Evolutionary conservation across 2,888 invertebrate species (phyloP).

Genomic region (Xanthostigma xanthostigma): DNA sequence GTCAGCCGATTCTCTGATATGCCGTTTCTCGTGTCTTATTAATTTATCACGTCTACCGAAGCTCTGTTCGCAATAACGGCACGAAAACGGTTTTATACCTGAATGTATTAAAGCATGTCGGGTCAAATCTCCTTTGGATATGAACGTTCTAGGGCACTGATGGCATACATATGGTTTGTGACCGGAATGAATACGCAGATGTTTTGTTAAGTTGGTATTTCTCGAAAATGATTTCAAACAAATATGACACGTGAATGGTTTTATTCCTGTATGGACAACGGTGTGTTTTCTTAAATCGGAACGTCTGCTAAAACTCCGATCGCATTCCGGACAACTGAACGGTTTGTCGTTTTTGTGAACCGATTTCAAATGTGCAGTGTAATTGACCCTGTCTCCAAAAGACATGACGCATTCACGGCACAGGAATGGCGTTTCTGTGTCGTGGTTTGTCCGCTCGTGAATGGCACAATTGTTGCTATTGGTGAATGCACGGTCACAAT

Average conservation of each 20-base stretch:
- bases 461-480: slow-evolving; percentile 45
- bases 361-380: slow-evolving; percentile 49
- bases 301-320: slow-evolving; percentile 50
- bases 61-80: slow-evolving; percentile 46
- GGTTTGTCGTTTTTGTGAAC: slow-evolving; percentile 55
- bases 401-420: slow-evolving; percentile 43
- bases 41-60: slow-evolving; percentile 56
- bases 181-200: slow-evolving; percentile 55
- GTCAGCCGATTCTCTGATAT: slow-evolving; percentile 30
- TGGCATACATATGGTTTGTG: slow-evolving; percentile 58
- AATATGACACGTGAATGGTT: slow-evolving; percentile 56
- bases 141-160: slow-evolving; percentile 57
- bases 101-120: slow-evolving; percentile 52
- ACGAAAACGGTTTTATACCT: slow-evolving; percentile 48
- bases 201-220: slow-evolving; percentile 63
- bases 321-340: slow-evolving; percentile 53
- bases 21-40: slow-evolving; percentile 46
- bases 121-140: slow-evolving; percentile 48
- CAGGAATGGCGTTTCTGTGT: slow-evolving; percentile 41
- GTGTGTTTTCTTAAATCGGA: slow-evolving; percentile 60
- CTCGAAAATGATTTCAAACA: slow-evolving; percentile 62
- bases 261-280: slow-evolving; percentile 60
- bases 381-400: slow-evolving; percentile 43
- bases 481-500: slow-evolving; percentile 56
- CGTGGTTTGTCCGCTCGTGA: slow-evolving; percentile 47